A percentile compares a stretch with the other conserved stretches of the same genome.
Evolutionary conservation across 2,113 vertebrate species (phyloP).

Genomic region (Elephantulus edwardii): DNA sequence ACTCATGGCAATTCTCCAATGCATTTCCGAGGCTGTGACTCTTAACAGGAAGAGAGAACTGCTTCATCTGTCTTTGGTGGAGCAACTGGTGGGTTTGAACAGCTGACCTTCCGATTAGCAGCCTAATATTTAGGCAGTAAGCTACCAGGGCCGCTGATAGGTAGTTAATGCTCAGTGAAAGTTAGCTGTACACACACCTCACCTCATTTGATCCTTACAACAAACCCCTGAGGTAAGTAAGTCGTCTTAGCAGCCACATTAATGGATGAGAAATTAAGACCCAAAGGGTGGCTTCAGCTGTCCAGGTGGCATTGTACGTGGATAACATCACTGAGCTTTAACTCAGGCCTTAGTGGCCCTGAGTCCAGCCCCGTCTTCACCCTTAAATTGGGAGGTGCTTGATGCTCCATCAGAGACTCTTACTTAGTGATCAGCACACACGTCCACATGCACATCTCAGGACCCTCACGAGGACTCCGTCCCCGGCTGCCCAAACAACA

Average conservation of each 20-base stretch:
- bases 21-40: too few species aligned
- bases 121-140: too few species aligned
- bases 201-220: neutral
- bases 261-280: neutral
- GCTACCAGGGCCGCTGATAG: too few species aligned
- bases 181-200: neutral
- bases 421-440: neutral
- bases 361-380: neutral
- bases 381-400: neutral
- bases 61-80: too few species aligned
- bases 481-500: too few species aligned
- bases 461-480: neutral
- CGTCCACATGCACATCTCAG: too few species aligned
- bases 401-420: neutral
- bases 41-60: too few species aligned
- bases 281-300: neutral
- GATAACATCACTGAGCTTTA: neutral
- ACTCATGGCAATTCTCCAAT: too few species aligned
- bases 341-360: neutral
- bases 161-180: neutral
- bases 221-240: neutral
- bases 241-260: neutral
- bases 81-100: too few species aligned
- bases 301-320: neutral
- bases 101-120: too few species aligned